Base-by-base conservation (phyloP, 1,140 invertebrate genomes). In the Lordiphosa mommai region DNA sequence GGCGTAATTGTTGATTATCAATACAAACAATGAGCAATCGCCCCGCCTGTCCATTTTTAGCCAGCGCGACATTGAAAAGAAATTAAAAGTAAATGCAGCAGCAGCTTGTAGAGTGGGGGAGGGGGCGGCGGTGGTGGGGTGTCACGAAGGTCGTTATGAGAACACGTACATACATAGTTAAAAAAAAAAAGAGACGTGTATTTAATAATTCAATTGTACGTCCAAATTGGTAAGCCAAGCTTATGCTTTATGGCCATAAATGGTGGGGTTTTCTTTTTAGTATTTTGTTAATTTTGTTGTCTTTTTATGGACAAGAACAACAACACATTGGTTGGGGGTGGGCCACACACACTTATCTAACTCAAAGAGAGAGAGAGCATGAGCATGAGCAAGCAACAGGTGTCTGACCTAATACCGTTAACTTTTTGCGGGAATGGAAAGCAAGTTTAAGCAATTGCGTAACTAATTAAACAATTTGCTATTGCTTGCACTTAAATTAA, bases 51-150 rank as follows among this genome's bases (percentile, higher is more conserved):
- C 77, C 76, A 85, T 85, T 64, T 82, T 82, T 77, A 77, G 79
- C 32, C 38, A 63, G 38, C 20, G 47, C 77, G 68, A 52, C 77
- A 84, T 84, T 84, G 77, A 84, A 84, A 84, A 72, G 77, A 84
- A 84, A 84, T 84, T 84, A 84, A 84, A 77, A 84, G 77, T 84
- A 79, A 85, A 82, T 73, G 61, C 64, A 27, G 23, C 40, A 43
- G 3, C 20, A 27, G 10, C 1, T 13, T 16, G 13, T 2, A 3
- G 40, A 43, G 20, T 20, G n/a, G n/a, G 20, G 5, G 10, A 10
- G 4, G 8, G 3, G 40, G 20, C 17, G 20, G 40, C 2, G 8
- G 36, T 23, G 20, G 20, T 23, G 20, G 20, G 20, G 4, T 27
- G 17, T 29, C 12, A 2, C 32, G 32, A 48, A 48, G 46, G 46